Evolutionary conservation across 1,140 invertebrate genomes (phyloP), one percentile per base, ranked within the genome.

Genomic region (Homalodisca vitripennis): DNA sequence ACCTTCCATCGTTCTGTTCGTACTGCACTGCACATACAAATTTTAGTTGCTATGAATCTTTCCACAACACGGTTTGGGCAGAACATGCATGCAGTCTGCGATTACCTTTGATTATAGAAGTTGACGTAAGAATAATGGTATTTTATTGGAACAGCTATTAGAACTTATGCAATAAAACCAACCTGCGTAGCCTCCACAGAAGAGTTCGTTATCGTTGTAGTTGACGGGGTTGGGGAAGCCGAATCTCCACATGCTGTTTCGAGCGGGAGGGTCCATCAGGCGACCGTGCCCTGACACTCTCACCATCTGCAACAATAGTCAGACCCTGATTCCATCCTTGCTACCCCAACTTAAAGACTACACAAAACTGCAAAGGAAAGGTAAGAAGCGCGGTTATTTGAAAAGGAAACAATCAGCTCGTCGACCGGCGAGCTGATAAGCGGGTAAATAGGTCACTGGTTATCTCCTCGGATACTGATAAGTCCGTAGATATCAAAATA

Each of bases 161-260:
- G n/a, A n/a, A n/a, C n/a, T n/a, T n/a, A n/a, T n/a, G n/a, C n/a
- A n/a, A n/a, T n/a, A n/a, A n/a, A n/a, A 53, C 82, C 79, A 81
- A 94, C 92, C 88, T 80, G 89, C 85, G 76, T 91, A 92, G 48
- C 95, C 95, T 1, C 95, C 95, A 69, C 89, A 91, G 76, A 85
- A 89, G 0, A 89, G 78, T 75, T 89, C 94, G 73, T 95, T 97
- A 77, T 98, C 95, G 74, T 97, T 94, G 76, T 97, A 97, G 80
- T 98, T 95, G 12, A 94, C 91, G 0, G 94, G 92, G 82, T 94
- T 96, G 1, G 90, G 89, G 80, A 91, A 97, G 1, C 94, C 95
- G 76, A 95, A 93, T 60, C 95, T 82, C 95, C 95, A 98, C 92
- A 95, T 95, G 22, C 89, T 89, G 80, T 97, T 96, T 22, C 95